Evolutionary conservation across 2,888 invertebrate species (phyloP).

Genomic region (Plemyria rubiginata): DNA sequence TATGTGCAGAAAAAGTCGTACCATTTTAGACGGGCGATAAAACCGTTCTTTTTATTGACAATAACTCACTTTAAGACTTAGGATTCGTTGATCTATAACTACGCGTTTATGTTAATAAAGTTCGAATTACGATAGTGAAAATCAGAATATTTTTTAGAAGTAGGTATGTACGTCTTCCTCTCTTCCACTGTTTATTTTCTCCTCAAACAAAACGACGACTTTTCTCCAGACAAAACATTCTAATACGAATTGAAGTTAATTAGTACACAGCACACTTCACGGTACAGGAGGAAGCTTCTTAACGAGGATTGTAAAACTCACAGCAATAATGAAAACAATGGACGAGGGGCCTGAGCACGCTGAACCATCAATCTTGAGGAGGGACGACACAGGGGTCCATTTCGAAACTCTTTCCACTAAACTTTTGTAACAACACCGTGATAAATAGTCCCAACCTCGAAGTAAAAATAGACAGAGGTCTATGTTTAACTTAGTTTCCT

Average conservation of each 20-base stretch:
- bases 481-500: background rate
- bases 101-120: no score
- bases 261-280: slow-evolving; percentile 44
- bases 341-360: slow-evolving; percentile 55
- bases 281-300: slow-evolving; percentile 49
- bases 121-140: no score
- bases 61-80: no score
- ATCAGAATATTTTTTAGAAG: background rate
- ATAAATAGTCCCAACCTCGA: slow-evolving; percentile 62
- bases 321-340: slow-evolving; percentile 65
- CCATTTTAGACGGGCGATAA: slow-evolving; percentile 11
- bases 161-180: no score
- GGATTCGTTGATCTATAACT: no score
- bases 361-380: slow-evolving; percentile 75
- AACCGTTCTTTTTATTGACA: slow-evolving; percentile 6
- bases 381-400: slow-evolving; percentile 74
- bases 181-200: slow-evolving; percentile 9
- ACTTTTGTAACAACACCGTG: slow-evolving; percentile 73
- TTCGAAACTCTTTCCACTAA: slow-evolving; percentile 72
- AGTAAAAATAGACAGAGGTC: slow-evolving; percentile 14
- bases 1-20: slow-evolving; percentile 7
- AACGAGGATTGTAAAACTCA: slow-evolving; percentile 59
- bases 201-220: slow-evolving; percentile 24
- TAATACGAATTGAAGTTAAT: slow-evolving; percentile 46
- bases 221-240: slow-evolving; percentile 34